Base-by-base conservation (phyloP, 2,113 vertebrate species). In the Ramphastos sulfuratus region DNA sequence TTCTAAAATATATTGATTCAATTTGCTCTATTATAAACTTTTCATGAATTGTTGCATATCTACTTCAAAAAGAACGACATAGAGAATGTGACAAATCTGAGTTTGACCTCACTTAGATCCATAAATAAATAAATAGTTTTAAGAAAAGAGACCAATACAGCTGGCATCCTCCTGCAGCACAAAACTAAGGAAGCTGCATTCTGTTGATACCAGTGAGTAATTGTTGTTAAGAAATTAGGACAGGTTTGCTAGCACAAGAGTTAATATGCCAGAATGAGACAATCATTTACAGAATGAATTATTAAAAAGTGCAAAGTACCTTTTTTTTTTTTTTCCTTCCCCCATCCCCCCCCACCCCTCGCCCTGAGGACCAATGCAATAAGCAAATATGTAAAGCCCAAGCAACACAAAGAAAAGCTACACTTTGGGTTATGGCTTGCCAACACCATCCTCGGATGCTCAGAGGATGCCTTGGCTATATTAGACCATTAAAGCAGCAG, bases 121-220 rank as follows among this genome's bases (percentile, higher is more conserved):
- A 42, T 30, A 15, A 83, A 79, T 72, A 86, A 39, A 55, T 1
- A 58, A 56, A 23, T 24, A 0, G 52, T 1, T 33, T 33, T 63
- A 48, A 31, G 35, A 80, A 58, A 3, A 35, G 2, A 65, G 15
- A 39, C 23, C 13, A 79, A 28, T 25, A 42, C 0, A 0, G 7
- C 11, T 55, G 33, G 48, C 39, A 33, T 9, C 48, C 65, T 61
- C 24, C 48, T 72, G 61, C 28, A 77, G 31, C 39, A 77, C 24
- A 64, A 59, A 74, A 89, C 18, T 42, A 59, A 59, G 55, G 4
- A 64, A 9, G 6, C 21, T 73, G 30, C 18, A 25, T 52, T 73
- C 56, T 35, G 15, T 15, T 82, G 60, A 69, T 21, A 46, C 28
- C 24, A 35, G 17, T 5, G 9, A 42, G n/a, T 54, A 77, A 27